phyloP scores from a whole-genome alignment of 2,888 invertebrate genomes.

The Calameuta filiformis region DNA sequence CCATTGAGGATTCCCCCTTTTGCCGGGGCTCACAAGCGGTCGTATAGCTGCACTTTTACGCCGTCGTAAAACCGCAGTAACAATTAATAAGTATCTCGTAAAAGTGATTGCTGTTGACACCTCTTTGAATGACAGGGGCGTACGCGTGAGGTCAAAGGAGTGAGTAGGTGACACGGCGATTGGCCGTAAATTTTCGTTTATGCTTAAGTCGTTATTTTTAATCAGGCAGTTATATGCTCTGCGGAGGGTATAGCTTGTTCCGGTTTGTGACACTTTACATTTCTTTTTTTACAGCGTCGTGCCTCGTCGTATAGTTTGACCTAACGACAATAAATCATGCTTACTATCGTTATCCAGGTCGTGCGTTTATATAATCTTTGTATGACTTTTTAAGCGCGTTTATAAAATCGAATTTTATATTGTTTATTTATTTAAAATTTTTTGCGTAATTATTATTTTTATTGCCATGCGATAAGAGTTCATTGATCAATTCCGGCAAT shows the following conservation, averaged over 20 bases:
- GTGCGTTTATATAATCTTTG: neutral
- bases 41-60: constrained; percentile 67
- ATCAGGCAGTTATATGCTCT: constrained; percentile 55
- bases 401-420: neutral
- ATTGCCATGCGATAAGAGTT: neutral
- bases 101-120: constrained; percentile 72
- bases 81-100: constrained; percentile 72
- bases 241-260: constrained; percentile 26
- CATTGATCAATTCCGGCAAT: neutral
- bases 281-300: neutral
- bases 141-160: constrained; percentile 8
- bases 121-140: constrained; percentile 67
- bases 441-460: neutral
- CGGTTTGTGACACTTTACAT: constrained; percentile 19
- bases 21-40: constrained; percentile 50
- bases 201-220: constrained; percentile 58
- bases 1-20: constrained; percentile 53
- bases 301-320: constrained; percentile 11
- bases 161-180: constrained; percentile 45
- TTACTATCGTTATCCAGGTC: constrained; percentile 8
- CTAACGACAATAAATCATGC: constrained; percentile 25
- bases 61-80: constrained; percentile 70
- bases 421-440: too few species aligned
- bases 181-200: constrained; percentile 62
- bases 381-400: neutral